Evolutionary conservation across 2,888 invertebrate genomes (phyloP), one percentile per base, ranked within the genome.

Genomic region (Congeria kusceri): DNA sequence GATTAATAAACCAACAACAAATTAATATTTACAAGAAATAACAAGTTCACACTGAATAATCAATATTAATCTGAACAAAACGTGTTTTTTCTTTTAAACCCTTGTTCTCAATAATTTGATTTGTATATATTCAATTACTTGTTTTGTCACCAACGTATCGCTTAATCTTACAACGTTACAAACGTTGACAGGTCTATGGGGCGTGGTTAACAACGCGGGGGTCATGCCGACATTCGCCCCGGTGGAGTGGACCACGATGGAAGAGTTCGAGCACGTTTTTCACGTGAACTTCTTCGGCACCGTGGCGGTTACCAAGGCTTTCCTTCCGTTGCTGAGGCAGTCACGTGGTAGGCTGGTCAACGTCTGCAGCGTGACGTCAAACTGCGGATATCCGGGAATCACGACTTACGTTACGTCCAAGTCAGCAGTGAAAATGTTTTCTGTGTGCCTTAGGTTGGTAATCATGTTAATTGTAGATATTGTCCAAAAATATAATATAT

Each of bases 271-370:
- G 27, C 63, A 58, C 1, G 75, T 75, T 7, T 77, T 88, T 39
- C 82, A 83, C 4, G 88, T 92, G 49, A 94, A 94, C 80, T 69
- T 91, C 4, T 90, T 89, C 67, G 94, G 94, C 7, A 88, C 93
- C 4, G 89, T 93, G n/a, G 86, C 89, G 32, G 85, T 87, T 32
- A 88, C 89, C 0, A 74, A 77, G 23, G 66, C 78, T 1, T 91
- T 90, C 73, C 77, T 91, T 9, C 91, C 91, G 0, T 67, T 91
- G 25, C 44, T 91, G n/a, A 84, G 88, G 25, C 71, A 77, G 20
- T 81, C 78, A 7, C 74, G 80, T 49, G 92, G 91, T 4, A 86
- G 92, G 1, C 78, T 92, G 28, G 89, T 91, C n/a, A 91, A 88
- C 80, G 88, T 89, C 15, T 86, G 89, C 32, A 90, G 91, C 29